These are phyloP conservation scores for Ia io DNA, from an alignment of 2,113 vertebrate genomes.

Conservation along the genomic window DNA sequence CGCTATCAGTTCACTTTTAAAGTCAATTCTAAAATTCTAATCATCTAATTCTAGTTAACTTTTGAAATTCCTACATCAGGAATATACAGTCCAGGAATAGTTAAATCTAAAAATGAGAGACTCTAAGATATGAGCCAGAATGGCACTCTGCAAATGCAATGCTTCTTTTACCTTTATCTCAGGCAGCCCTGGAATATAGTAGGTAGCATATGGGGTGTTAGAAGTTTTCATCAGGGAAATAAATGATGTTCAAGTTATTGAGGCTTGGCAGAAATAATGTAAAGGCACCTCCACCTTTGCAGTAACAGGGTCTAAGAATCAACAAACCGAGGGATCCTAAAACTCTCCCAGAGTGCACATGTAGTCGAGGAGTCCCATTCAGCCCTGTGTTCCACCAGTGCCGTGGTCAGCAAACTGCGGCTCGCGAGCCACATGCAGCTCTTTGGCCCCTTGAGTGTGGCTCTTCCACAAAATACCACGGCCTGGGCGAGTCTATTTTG, in stretches of 20 bases:
- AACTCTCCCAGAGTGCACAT: background rate
- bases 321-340: background rate
- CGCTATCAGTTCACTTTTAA: conserved; percentile 13
- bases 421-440: too few species aligned
- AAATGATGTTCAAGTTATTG: background rate
- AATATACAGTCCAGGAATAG: background rate
- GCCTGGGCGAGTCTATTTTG: too few species aligned
- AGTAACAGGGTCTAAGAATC: background rate
- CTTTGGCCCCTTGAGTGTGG: too few species aligned
- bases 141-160: background rate
- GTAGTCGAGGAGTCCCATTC: background rate
- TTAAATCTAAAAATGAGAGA: background rate
- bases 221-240: background rate
- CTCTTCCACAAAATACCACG: too few species aligned
- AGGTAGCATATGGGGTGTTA: background rate
- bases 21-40: background rate
- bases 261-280: background rate
- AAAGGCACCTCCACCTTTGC: background rate
- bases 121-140: background rate
- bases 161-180: background rate
- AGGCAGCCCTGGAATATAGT: background rate
- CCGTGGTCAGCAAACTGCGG: too few species aligned
- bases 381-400: background rate
- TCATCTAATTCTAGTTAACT: background rate
- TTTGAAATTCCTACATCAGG: conserved; percentile 11